Evolutionary conservation across 2,888 invertebrate species (phyloP).

Genomic region (Stomorhina lunata): DNA sequence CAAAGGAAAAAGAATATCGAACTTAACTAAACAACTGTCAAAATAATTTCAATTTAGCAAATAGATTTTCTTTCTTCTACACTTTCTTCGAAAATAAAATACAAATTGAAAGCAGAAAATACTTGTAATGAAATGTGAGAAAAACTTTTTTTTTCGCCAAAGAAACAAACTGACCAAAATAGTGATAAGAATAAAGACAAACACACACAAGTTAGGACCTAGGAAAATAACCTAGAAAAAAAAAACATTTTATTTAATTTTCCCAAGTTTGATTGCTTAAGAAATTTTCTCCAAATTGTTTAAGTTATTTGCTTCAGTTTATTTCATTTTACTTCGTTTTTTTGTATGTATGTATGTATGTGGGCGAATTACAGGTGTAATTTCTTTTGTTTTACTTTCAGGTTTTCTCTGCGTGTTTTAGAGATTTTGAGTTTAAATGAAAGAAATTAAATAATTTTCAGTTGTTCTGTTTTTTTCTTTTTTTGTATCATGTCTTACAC

Average conservation of each 20-base stretch:
- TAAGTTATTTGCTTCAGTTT: background rate
- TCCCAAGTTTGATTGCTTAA: background rate
- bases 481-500: background rate
- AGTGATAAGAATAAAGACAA: slow-evolving; percentile 2
- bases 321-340: background rate
- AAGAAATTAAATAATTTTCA: slow-evolving; percentile 50
- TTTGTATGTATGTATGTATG: background rate
- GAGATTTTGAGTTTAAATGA: slow-evolving; percentile 21
- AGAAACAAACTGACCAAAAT: background rate
- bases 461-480: slow-evolving; percentile 3
- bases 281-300: slow-evolving; percentile 20
- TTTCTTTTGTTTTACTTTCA: slow-evolving; percentile 7
- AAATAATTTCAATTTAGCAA: slow-evolving; percentile 42
- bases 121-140: slow-evolving; percentile 19
- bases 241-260: background rate
- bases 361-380: slow-evolving; percentile 50
- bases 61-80: background rate
- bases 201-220: background rate
- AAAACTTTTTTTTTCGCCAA: background rate
- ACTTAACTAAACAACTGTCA: slow-evolving; percentile 36
- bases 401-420: background rate
- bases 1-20: background rate
- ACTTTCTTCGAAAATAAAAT: slow-evolving; percentile 1
- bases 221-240: slow-evolving; percentile 13
- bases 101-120: slow-evolving; percentile 19